Evolutionary conservation across 2,888 invertebrate genomes (phyloP), one percentile per base, ranked within the genome.

Genomic region (Lissocephala sabroskyi): DNA sequence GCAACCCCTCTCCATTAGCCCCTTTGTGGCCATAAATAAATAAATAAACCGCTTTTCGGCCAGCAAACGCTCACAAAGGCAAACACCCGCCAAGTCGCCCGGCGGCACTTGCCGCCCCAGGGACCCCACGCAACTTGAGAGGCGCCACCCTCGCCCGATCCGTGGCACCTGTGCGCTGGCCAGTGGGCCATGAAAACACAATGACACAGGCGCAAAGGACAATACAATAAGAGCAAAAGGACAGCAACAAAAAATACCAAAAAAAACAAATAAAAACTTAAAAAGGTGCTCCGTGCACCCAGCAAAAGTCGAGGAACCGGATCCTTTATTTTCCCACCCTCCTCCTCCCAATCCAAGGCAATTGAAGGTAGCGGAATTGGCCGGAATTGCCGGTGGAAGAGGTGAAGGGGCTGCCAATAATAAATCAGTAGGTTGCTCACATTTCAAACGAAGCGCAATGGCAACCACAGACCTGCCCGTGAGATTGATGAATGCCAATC

Each of bases 21-120:
- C 53, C 48, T 51, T 47, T 61, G 40, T 49, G 40, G 54, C 48
- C 52, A 56, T 59, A 77, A 76, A 76, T 62, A 73, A 58, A 59
- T 52, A 59, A 77, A 74, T 77, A 74, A 70, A 56, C 56, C 62
- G 77, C 62, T 76, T 76, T 54, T 52, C 55, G 50, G 46, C 53
- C 43, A 30, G 19, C 14, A 35, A 35, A 16, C 13, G 7, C 16
- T 23, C 4, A 23, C 3, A 23, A 23, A 23, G 23, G 23, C n/a
- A n/a, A n/a, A n/a, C n/a, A n/a, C n/a, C n/a, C n/a, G 7, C 23
- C 23, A 23, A 23, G 23, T 7, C 23, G 23, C 3, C 3, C 4
- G 7, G 7, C n/a, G n/a, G n/a, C n/a, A n/a, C n/a, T n/a, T n/a
- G n/a, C n/a, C 7, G 7, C 23, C 23, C 7, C 23, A 7, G 23